Evolutionary conservation across 2,797 vertebrate species (phyloP), one percentile per base, ranked within the genome.

Genomic region (Aselliscus stoliczkanus): DNA sequence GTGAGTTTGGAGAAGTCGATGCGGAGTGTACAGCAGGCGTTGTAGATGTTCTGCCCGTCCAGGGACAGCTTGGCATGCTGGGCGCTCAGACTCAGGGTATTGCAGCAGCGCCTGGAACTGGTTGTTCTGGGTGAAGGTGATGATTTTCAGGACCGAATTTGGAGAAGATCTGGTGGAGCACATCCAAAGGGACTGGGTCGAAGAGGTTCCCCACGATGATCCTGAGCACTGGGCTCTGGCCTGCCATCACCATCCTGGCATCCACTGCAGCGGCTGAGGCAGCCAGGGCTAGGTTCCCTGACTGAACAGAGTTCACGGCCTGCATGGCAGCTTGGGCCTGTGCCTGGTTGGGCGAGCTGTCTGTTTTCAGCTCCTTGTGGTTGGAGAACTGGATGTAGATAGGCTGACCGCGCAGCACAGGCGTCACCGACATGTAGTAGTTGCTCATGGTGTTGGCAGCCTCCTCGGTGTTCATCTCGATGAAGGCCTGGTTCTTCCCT

Each of bases 321-420:
- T 99, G 99, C 52, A 99, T 98, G 77, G 99, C 99, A 0, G 99
- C 99, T 97, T 99, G 99, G 72, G 99, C 99, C 76, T 99, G 98
- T 97, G 99, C 99, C 98, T 99, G 99, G 98, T 99, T 99, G 44
- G 99, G 98, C 5, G 99, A 99, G 98, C 99, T 99, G 98, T 99
- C 99, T 0, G 99, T 99, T 98, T 99, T 99, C 29, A 99, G 99
- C 97, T 99, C 99, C 98, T 99, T 99, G 98, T 99, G 99, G 98
- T 99, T 99, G 97, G 99, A 99, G 98, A 99, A 99, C 98, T 99
- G 99, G 97, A 99, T 99, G 82, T 99, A 99, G 98, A 99, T 99
- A 27, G 99, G 99, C 79, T 99, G 99, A 95, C 99, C 99, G 0
- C 99, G 98, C 83, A 99, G 99, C 95, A 99, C 98, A 0, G 99